Evolutionary conservation across 2,888 invertebrate genomes (phyloP).

Genomic region (Machimus rusticus): DNA sequence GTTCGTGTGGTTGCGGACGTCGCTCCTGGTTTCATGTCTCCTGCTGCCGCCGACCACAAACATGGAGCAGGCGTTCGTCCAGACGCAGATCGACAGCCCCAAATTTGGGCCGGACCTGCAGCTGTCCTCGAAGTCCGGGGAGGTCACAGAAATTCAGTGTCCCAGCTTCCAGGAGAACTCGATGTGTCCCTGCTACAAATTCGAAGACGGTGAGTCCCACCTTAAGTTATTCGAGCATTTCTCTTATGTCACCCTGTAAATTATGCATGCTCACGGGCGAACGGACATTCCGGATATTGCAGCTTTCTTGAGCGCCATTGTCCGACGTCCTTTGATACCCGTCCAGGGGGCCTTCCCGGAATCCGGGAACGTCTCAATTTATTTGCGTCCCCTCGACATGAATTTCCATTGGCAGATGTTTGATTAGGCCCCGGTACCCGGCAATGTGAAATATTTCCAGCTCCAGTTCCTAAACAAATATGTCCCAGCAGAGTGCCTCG

Average conservation of each 20-base stretch:
- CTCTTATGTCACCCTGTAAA: neutral
- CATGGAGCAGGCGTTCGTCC: conserved; percentile 52
- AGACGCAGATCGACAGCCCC: conserved; percentile 42
- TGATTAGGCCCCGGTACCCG: conserved; percentile 31
- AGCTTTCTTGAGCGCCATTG: neutral
- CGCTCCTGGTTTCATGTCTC: conserved; percentile 49
- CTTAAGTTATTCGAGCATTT: neutral
- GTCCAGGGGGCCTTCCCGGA: neutral
- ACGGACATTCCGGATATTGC: conserved; percentile 12
- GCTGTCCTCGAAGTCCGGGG: neutral
- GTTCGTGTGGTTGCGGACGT: conserved; percentile 36
- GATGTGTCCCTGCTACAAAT: conserved; percentile 90
- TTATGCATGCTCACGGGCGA: neutral
- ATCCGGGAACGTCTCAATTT: conserved; percentile 15
- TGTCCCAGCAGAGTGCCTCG: neutral
- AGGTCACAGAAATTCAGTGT: conserved; percentile 66
- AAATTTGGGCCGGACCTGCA: conserved; percentile 23
- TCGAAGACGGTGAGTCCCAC: conserved; percentile 76
- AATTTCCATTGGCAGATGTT: conserved; percentile 36
- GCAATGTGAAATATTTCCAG: neutral
- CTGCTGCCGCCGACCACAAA: conserved; percentile 53
- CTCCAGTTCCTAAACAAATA: conserved; percentile 34
- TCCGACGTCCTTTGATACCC: neutral
- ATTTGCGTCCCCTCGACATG: conserved; percentile 1
- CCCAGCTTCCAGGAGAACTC: conserved; percentile 79